These are phyloP conservation scores for Leptonema lineaticorne DNA, from an alignment of 1,140 invertebrate genomes.

Conservation along the genomic window DNA sequence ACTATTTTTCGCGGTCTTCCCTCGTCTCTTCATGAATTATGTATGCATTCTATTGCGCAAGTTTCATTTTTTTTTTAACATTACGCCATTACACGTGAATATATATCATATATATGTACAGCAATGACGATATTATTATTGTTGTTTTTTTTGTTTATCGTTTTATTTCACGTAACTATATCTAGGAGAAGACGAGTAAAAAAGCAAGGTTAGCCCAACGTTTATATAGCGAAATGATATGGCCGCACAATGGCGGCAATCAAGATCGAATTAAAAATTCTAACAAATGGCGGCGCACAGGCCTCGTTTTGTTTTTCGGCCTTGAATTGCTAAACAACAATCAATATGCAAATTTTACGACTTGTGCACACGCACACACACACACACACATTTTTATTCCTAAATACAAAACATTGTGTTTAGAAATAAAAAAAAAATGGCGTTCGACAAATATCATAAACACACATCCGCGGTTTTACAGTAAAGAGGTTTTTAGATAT, in stretches of 20 bases:
- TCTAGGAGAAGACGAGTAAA: slow-evolving; percentile 5
- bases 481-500: too few relatives aligned
- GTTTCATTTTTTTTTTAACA: neutral
- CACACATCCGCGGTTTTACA: too few relatives aligned
- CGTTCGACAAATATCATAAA: too few relatives aligned
- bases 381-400: too few relatives aligned
- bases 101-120: neutral
- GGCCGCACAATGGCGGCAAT: slow-evolving; percentile 21
- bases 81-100: neutral
- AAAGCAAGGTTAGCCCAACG: too few relatives aligned
- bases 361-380: slow-evolving; percentile 11
- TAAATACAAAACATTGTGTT: too few relatives aligned
- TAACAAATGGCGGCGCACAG: slow-evolving; percentile 17
- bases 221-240: neutral
- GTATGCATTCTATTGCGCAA: neutral
- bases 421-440: too few relatives aligned
- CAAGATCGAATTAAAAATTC: slow-evolving; percentile 32
- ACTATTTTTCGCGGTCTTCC: neutral
- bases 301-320: slow-evolving; percentile 32
- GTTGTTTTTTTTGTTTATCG: too few relatives aligned
- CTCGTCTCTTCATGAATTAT: neutral
- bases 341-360: slow-evolving; percentile 32
- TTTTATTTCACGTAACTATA: neutral
- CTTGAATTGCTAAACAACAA: slow-evolving; percentile 27
- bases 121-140: neutral